These are phyloP conservation scores for Harpalus rufipes DNA, from an alignment of 2,888 invertebrate species.

Conservation along the genomic window DNA sequence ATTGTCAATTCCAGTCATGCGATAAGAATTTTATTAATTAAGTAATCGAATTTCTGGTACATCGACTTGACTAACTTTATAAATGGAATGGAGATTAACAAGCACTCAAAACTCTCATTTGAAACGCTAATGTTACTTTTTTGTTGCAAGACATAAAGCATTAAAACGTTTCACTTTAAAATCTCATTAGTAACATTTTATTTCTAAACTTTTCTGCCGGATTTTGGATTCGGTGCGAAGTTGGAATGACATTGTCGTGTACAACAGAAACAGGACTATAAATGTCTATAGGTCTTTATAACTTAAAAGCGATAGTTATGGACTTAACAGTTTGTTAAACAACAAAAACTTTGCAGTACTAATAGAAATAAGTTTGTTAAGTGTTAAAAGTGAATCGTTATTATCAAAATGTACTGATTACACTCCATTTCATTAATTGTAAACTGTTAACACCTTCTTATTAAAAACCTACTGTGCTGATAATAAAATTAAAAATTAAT, in stretches of 20 bases:
- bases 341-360: no score
- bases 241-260: constrained; percentile 31
- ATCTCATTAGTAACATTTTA: constrained; percentile 63
- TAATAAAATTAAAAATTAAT: no score
- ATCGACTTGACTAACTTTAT: constrained; percentile 51
- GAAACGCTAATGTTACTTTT: constrained; percentile 52
- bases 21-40: constrained; percentile 47
- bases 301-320: no score
- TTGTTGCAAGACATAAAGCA: constrained; percentile 60
- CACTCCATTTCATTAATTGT: no score
- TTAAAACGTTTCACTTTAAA: constrained; percentile 61
- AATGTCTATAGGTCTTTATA: background rate
- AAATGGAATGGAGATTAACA: constrained; percentile 52
- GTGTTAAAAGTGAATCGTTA: no score
- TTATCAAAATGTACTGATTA: no score
- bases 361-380: no score
- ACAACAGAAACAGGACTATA: background rate
- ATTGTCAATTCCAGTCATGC: constrained; percentile 9
- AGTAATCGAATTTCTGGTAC: constrained; percentile 38
- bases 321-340: no score
- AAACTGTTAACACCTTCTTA: no score
- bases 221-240: constrained; percentile 9
- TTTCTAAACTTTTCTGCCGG: constrained; percentile 52
- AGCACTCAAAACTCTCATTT: constrained; percentile 57
- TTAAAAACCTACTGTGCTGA: no score